These are phyloP conservation scores for Porites evermanni DNA, from an alignment of 92 coral and sea anemone genomes.

Conservation along the genomic window DNA sequence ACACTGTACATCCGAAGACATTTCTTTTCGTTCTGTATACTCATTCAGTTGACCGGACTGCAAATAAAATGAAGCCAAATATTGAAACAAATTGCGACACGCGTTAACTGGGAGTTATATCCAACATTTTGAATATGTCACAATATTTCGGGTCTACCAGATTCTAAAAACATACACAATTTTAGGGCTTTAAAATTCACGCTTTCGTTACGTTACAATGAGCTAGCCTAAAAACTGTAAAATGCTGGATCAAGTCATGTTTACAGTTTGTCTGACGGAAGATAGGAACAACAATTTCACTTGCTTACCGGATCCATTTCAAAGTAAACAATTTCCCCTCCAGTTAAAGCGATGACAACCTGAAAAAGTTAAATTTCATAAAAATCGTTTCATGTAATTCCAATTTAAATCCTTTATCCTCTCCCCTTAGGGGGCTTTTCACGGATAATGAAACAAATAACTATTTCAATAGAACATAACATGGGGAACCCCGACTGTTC, in stretches of 20 bases:
- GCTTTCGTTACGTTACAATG: too few species aligned
- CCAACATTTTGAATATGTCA: too few species aligned
- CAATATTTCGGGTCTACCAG: too few species aligned
- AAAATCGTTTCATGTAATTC: not conserved
- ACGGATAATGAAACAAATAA: not conserved
- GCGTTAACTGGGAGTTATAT: not conserved
- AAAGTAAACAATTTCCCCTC: slow-evolving; percentile 89
- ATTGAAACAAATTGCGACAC: not conserved
- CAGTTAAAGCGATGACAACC: slow-evolving; percentile 98
- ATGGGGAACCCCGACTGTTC: too few species aligned
- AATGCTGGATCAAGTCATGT: too few species aligned
- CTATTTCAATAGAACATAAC: not conserved
- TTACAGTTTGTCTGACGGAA: too few species aligned
- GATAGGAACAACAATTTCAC: too few species aligned
- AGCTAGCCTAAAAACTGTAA: too few species aligned
- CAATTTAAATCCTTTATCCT: not conserved
- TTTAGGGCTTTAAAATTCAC: too few species aligned
- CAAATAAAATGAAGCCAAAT: not conserved
- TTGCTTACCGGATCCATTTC: slow-evolving; percentile 70
- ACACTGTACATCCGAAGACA: slow-evolving; percentile 98
- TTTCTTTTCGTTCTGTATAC: slow-evolving; percentile 98
- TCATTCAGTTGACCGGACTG: slow-evolving; percentile 98
- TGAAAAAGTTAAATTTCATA: slow-evolving; percentile 4
- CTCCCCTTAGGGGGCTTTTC: not conserved
- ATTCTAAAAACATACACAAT: too few species aligned